phyloP scores from a whole-genome alignment of 2,113 vertebrate genomes.

The Gymnogyps californianus region DNA sequence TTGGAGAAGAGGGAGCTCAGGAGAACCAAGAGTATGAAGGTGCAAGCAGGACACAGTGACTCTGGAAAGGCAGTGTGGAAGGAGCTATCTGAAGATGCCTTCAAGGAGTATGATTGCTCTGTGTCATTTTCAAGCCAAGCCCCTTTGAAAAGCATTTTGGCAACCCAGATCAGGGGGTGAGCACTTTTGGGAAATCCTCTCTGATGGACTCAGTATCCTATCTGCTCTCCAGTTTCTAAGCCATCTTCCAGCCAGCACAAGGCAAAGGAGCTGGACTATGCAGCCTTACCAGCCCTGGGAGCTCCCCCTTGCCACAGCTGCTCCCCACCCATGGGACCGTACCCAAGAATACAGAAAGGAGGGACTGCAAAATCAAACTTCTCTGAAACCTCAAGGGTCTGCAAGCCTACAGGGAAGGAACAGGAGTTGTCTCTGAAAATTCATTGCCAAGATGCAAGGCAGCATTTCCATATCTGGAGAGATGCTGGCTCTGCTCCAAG shows the following conservation, averaged over 20 bases:
- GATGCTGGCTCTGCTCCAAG: neutral
- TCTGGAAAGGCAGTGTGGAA: neutral
- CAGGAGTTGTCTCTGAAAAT: neutral
- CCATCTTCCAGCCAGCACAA: neutral
- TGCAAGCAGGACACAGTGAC: neutral
- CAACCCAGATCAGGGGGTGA: neutral
- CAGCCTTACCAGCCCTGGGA: neutral
- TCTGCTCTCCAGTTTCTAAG: neutral
- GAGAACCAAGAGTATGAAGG: neutral
- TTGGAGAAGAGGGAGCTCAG: neutral
- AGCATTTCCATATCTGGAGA: rapidly evolving
- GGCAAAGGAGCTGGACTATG: neutral
- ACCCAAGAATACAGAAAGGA: neutral
- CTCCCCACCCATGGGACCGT: too few species aligned
- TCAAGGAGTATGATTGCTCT: neutral
- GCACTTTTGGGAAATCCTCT: neutral
- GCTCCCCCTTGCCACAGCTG: neutral
- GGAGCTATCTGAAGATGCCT: neutral
- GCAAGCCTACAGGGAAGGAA: neutral
- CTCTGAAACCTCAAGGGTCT: neutral
- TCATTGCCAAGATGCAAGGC: neutral
- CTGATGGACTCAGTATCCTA: neutral
- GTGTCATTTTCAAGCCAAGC: neutral
- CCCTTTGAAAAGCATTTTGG: neutral
- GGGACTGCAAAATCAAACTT: neutral